These are phyloP conservation scores for Leptopilina myrica DNA, from an alignment of 2,888 invertebrate genomes.

Conservation along the genomic window DNA sequence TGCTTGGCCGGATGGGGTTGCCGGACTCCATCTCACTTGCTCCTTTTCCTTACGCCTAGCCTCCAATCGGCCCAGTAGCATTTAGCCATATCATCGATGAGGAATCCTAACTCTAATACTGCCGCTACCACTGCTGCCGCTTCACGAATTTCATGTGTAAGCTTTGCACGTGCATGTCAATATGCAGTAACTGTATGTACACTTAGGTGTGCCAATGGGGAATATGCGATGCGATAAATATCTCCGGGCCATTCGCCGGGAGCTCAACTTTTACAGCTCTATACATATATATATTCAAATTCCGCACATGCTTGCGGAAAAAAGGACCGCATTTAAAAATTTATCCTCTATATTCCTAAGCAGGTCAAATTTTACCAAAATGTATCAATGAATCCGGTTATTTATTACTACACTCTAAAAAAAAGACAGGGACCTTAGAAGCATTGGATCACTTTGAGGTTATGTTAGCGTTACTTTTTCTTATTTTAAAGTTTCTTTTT, in stretches of 20 bases:
- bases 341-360: no score
- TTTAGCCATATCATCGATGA: slow-evolving; percentile 25
- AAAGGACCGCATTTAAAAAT: no score
- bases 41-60: slow-evolving; percentile 49
- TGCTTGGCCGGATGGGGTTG: slow-evolving; percentile 11
- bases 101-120: slow-evolving; percentile 7
- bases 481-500: no score
- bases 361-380: no score
- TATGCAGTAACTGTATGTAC: slow-evolving; percentile 13
- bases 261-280: neutral
- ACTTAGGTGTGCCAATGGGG: neutral
- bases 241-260: neutral
- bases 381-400: no score
- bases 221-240: neutral
- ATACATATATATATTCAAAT: neutral
- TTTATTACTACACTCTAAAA: no score
- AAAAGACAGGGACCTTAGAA: no score
- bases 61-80: slow-evolving; percentile 43
- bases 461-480: no score
- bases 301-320: no score
- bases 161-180: slow-evolving; percentile 5
- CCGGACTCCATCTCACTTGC: slow-evolving; percentile 50
- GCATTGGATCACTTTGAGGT: no score
- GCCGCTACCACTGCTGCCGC: no score
- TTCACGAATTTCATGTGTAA: neutral